These are phyloP conservation scores for Pygoscelis antarcticus DNA, from an alignment of 2,113 vertebrate species.

Conservation along the genomic window DNA sequence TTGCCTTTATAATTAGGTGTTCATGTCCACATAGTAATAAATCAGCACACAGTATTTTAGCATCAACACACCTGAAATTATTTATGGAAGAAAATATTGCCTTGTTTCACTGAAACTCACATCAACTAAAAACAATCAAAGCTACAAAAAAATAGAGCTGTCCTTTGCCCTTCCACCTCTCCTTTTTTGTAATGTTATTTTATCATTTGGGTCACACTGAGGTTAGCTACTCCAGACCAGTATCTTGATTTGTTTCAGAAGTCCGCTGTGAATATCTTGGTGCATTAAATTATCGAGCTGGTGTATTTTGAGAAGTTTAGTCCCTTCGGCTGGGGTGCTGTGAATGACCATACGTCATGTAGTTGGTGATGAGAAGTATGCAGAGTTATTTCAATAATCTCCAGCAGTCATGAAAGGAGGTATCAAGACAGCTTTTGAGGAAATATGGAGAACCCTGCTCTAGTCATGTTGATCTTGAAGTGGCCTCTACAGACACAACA, in stretches of 20 bases:
- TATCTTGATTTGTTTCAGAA: background rate
- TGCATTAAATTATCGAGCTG: fast-evolving
- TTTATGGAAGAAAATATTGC: background rate
- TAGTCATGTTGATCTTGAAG: background rate
- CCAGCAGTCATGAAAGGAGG: background rate
- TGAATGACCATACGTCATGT: background rate
- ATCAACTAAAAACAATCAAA: background rate
- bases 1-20: background rate
- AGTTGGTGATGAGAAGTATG: background rate
- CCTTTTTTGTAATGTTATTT: background rate
- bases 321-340: background rate
- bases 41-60: background rate
- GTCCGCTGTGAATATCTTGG: background rate
- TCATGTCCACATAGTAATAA: background rate
- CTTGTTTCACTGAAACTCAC: background rate
- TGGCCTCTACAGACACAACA: background rate
- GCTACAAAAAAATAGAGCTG: background rate
- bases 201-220: background rate
- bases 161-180: background rate
- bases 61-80: background rate
- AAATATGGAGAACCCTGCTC: background rate
- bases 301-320: background rate
- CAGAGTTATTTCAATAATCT: background rate
- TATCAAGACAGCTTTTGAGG: background rate
- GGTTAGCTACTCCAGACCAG: background rate